Evolutionary conservation across 2,888 invertebrate genomes (phyloP).

Genomic region (Muscina levida): DNA sequence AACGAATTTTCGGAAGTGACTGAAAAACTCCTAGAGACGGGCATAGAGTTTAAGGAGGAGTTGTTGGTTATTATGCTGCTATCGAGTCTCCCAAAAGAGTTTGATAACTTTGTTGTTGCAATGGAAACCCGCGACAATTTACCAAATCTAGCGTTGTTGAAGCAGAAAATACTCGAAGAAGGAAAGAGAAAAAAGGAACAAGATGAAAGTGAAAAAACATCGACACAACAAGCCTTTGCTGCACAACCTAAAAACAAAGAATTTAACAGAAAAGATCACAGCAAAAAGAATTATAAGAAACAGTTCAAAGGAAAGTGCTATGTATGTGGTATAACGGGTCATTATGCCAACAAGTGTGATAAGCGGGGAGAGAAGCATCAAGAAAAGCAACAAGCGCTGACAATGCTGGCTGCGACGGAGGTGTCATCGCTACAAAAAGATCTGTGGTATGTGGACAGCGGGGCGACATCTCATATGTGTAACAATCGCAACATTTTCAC

Average conservation of each 20-base stretch:
- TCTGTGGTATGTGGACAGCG: slow-evolving; percentile 61
- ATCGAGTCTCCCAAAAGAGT: no score
- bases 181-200: no score
- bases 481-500: slow-evolving; percentile 46
- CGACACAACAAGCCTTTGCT: not conserved
- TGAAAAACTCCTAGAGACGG: slow-evolving; percentile 36
- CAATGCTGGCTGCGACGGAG: no score
- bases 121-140: slow-evolving; percentile 52
- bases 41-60: slow-evolving; percentile 45
- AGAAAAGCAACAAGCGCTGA: no score
- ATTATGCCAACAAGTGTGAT: slow-evolving; percentile 26
- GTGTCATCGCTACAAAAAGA: no score
- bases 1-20: slow-evolving; percentile 38
- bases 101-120: no score
- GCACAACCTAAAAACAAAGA: no score
- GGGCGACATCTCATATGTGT: slow-evolving; percentile 59
- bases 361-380: no score
- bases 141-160: slow-evolving; percentile 24
- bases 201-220: no score
- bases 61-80: slow-evolving; percentile 45
- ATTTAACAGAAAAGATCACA: no score
- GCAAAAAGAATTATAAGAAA: no score
- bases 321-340: slow-evolving; percentile 21
- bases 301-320: slow-evolving; percentile 35
- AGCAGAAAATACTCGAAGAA: slow-evolving; percentile 52